Conservation (phyloP, 1,140 invertebrate genomes). For the Drosophila rhopaloa region DNA sequence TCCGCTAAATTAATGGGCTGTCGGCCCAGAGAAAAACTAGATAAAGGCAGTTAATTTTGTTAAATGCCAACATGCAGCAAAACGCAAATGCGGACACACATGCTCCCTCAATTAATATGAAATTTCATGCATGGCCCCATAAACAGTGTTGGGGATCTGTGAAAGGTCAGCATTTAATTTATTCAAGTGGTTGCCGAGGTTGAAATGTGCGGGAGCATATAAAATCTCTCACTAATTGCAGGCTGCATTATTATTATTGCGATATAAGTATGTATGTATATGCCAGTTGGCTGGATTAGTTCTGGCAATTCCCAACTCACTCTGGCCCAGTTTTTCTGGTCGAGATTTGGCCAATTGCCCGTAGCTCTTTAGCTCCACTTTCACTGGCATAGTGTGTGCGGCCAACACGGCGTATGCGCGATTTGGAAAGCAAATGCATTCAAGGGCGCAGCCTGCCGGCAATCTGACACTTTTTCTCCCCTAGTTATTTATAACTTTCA, state of each 20-base stretch:
- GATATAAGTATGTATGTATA: neutral
- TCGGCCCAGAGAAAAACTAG: slow-evolving; percentile 43
- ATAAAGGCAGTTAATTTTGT: slow-evolving; percentile 72
- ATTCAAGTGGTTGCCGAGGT: slow-evolving; percentile 24
- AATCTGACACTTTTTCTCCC: slow-evolving; percentile 42
- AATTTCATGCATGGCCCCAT: slow-evolving; percentile 27
- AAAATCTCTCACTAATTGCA: slow-evolving; percentile 39
- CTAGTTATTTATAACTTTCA: slow-evolving; percentile 67
- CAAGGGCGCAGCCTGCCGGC: slow-evolving; percentile 57
- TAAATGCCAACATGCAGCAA: slow-evolving; percentile 31
- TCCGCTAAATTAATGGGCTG: slow-evolving; percentile 59
- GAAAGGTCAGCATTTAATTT: slow-evolving; percentile 39
- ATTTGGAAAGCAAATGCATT: slow-evolving; percentile 58
- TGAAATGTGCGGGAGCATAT: slow-evolving; percentile 5
- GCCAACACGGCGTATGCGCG: slow-evolving; percentile 38
- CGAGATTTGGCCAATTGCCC: slow-evolving; percentile 53
- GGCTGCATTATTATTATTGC: slow-evolving; percentile 24
- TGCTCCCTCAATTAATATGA: slow-evolving; percentile 27
- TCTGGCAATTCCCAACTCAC: slow-evolving; percentile 39
- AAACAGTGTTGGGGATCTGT: slow-evolving; percentile 8
- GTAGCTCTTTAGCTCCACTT: slow-evolving; percentile 39
- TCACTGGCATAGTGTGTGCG: slow-evolving; percentile 20
- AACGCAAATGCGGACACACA: slow-evolving; percentile 25
- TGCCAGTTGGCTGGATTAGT: slow-evolving; percentile 49
- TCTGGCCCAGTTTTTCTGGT: slow-evolving; percentile 47